A percentile compares a stretch with the other conserved stretches of the same genome.
These are phyloP conservation scores for Gastrophryne carolinensis DNA, from an alignment of 2,797 vertebrate species.

Conservation along the genomic window DNA sequence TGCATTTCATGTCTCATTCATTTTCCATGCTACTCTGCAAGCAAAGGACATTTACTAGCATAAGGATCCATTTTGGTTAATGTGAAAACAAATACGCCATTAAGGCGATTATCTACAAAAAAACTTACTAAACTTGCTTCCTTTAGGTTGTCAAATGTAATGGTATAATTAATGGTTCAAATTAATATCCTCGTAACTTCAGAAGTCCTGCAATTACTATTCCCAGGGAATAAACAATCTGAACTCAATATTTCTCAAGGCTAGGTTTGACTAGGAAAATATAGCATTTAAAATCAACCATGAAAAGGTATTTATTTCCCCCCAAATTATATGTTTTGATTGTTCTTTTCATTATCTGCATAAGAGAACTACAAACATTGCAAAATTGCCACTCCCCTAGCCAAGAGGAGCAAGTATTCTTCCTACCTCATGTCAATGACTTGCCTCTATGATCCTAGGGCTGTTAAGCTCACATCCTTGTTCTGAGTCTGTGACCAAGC, in stretches of 20 bases:
- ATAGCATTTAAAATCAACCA: neutral
- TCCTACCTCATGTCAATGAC: too few species aligned
- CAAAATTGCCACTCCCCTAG: too few species aligned
- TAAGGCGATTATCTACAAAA: neutral
- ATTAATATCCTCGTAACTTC: neutral
- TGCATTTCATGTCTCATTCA: neutral
- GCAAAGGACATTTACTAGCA: neutral
- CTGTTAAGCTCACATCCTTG: too few species aligned
- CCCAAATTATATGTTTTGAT: too few species aligned
- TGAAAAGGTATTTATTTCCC: too few species aligned
- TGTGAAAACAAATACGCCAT: neutral
- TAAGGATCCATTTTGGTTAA: neutral
- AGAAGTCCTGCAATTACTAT: neutral
- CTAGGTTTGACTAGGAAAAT: neutral
- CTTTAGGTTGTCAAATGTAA: neutral
- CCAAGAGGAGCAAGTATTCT: too few species aligned
- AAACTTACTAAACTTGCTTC: neutral
- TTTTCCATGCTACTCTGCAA: neutral
- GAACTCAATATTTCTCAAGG: neutral
- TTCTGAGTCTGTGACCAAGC: too few species aligned
- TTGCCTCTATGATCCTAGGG: too few species aligned
- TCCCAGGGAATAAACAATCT: neutral
- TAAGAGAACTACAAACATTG: too few species aligned
- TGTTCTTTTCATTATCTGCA: too few species aligned
- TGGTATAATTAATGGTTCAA: neutral